A percentile compares a stretch with the other conserved stretches of the same genome.
These are phyloP conservation scores for Trichonephila clavipes DNA, from an alignment of 1,140 invertebrate species.

Conservation along the genomic window DNA sequence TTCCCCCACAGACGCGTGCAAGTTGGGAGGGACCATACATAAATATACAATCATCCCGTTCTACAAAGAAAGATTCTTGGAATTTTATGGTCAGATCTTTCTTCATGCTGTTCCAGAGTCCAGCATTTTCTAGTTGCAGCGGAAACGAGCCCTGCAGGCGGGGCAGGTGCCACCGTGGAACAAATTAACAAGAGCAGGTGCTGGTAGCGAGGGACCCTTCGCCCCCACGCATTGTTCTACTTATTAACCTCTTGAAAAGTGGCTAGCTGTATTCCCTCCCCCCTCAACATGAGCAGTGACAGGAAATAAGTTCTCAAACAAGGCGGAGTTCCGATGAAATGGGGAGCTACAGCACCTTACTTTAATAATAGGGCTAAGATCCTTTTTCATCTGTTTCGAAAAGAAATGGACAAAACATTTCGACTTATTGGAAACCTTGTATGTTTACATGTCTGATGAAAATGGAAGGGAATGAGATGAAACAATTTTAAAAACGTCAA, in stretches of 20 bases:
- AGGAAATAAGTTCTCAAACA: slow-evolving; percentile 39
- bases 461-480: neutral
- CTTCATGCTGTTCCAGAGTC: neutral
- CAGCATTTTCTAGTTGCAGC: neutral
- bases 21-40: neutral
- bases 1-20: neutral
- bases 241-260: slow-evolving; percentile 50
- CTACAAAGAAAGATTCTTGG: neutral
- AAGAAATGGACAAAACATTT: neutral
- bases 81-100: neutral
- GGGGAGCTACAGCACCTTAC: neutral
- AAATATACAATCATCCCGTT: neutral
- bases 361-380: slow-evolving; percentile 1
- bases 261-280: neutral
- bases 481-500: too few relatives aligned
- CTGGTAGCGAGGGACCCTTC: neutral
- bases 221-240: slow-evolving; percentile 55
- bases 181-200: slow-evolving; percentile 53
- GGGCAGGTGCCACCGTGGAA: slow-evolving; percentile 47
- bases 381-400: neutral
- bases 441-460: neutral
- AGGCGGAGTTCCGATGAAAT: slow-evolving; percentile 16
- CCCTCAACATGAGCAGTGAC: neutral
- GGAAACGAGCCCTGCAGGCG: slow-evolving; percentile 8
- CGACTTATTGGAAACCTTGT: neutral